Conservation (phyloP, 2,113 vertebrate species). For the Aphelocoma coerulescens region DNA sequence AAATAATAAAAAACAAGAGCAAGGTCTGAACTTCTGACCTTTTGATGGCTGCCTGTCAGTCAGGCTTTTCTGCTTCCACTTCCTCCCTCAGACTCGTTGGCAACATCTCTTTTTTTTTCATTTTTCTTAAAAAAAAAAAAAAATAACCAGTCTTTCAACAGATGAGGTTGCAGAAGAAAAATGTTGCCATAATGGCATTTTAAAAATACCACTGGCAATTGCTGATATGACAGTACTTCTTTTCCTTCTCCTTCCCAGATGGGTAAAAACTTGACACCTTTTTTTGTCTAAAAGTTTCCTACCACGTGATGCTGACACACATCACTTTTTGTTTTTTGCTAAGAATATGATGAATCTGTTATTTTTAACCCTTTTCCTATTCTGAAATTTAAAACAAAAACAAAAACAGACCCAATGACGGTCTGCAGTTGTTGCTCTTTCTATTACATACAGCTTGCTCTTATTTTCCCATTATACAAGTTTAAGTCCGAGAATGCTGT, state of each 20-base stretch:
- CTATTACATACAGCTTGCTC: background rate
- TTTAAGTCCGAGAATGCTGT: background rate
- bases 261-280: background rate
- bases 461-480: background rate
- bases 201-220: slow-evolving; percentile 21
- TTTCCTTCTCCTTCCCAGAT: slow-evolving; percentile 29
- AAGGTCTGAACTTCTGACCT: slow-evolving; percentile 38
- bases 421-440: background rate
- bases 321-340: background rate
- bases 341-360: background rate
- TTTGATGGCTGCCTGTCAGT: background rate
- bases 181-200: slow-evolving; percentile 20
- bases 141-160: background rate
- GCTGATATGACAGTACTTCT: slow-evolving; percentile 40
- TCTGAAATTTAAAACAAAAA: background rate
- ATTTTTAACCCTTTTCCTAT: background rate
- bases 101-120: background rate
- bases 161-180: slow-evolving; percentile 14
- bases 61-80: background rate
- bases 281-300: slow-evolving; percentile 23
- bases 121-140: background rate
- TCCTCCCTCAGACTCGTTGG: background rate
- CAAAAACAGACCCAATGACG: background rate
- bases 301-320: slow-evolving; percentile 24
- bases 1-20: background rate